These are phyloP conservation scores for Zygothrica quintamaculata DNA, from an alignment of 2,888 invertebrate genomes.

Conservation along the genomic window DNA sequence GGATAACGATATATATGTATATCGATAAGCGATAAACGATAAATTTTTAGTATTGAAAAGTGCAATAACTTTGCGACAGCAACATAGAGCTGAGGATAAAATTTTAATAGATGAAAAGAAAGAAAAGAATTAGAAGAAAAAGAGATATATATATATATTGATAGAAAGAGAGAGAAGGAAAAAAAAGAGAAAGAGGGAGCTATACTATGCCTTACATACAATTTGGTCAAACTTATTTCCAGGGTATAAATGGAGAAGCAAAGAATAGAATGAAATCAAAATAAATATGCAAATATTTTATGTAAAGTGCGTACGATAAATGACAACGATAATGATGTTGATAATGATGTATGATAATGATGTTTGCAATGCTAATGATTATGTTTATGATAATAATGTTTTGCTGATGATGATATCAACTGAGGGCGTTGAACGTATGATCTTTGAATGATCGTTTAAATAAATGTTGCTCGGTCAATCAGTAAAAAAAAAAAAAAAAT, in stretches of 20 bases:
- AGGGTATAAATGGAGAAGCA: conserved; percentile 1
- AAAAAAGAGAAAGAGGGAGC: too few species aligned
- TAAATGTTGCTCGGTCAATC: conserved; percentile 45
- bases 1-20: too few species aligned
- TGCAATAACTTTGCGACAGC: too few species aligned
- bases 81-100: too few species aligned
- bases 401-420: conserved; percentile 37
- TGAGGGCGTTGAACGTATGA: conserved; percentile 71
- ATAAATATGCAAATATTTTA: conserved; percentile 52
- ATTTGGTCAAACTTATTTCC: conserved; percentile 12
- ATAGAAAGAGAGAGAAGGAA: too few species aligned
- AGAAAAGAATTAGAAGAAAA: too few species aligned
- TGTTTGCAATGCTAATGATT: conserved; percentile 11
- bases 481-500: conserved; percentile 48
- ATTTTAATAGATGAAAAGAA: too few species aligned
- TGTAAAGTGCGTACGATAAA: conserved; percentile 60
- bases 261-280: conserved; percentile 5
- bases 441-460: conserved; percentile 44
- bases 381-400: conserved; percentile 15
- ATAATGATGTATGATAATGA: not conserved
- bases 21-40: too few species aligned
- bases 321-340: conserved; percentile 8
- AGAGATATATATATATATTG: conserved; percentile 20
- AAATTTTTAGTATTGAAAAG: too few species aligned
- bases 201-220: too few species aligned